phyloP scores from a whole-genome alignment of 2,888 invertebrate genomes.

The Trichopria drosophilae region DNA sequence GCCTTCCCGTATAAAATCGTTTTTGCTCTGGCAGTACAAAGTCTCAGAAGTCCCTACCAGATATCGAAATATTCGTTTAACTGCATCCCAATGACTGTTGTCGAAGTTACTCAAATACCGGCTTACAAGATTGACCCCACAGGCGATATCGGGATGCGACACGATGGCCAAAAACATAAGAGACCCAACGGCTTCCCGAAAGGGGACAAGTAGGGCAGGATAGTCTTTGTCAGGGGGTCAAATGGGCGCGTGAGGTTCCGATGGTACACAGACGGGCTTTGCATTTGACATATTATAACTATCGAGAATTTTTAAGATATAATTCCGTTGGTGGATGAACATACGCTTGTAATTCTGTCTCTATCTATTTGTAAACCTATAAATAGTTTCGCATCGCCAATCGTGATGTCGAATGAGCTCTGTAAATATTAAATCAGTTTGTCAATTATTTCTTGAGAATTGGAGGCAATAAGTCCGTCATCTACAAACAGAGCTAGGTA shows the following conservation, averaged over 20 bases:
- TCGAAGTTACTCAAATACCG: conserved; percentile 21
- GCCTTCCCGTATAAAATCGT: no score
- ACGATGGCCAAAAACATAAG: no score
- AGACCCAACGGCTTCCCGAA: conserved; percentile 24
- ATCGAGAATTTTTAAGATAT: conserved; percentile 26
- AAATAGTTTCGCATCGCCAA: conserved; percentile 23
- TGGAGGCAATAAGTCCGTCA: conserved; percentile 33
- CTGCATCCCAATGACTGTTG: no score
- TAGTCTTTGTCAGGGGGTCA: not conserved
- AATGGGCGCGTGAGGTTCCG: conserved; percentile 23
- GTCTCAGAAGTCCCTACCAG: no score
- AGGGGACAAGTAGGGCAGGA: conserved; percentile 4
- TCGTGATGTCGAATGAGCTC: conserved; percentile 23
- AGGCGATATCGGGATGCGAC: conserved; percentile 26
- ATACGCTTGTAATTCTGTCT: conserved; percentile 9
- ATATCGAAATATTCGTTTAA: no score
- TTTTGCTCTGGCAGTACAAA: no score
- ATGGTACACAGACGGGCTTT: conserved; percentile 27
- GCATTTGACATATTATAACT: conserved; percentile 26
- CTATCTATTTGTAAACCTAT: conserved; percentile 33
- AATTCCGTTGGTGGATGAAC: conserved; percentile 32
- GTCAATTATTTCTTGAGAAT: conserved; percentile 18
- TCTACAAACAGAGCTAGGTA: conserved; percentile 34
- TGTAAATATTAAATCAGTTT: conserved; percentile 11
- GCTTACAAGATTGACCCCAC: conserved; percentile 20